Conservation (phyloP, 2,113 vertebrate genomes). For the Gambusia affinis region DNA sequence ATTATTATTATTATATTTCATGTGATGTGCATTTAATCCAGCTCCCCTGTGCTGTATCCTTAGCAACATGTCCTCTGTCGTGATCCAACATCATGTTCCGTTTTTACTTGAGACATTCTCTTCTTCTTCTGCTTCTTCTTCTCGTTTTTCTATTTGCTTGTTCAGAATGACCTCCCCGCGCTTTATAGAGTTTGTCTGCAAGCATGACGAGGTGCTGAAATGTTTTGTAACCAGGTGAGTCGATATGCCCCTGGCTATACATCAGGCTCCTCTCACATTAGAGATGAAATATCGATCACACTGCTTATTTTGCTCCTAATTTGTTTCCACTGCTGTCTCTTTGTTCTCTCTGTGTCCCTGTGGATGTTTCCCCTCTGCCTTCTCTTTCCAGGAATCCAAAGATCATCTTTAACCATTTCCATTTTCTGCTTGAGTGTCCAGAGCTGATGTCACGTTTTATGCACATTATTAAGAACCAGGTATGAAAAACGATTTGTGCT, state of each 20-base stretch:
- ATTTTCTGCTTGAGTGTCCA: conserved; percentile 98
- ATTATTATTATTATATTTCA: too few species aligned
- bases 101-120: neutral
- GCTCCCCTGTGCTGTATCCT: neutral
- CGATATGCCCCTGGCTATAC: conserved; percentile 1
- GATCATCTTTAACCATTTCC: conserved; percentile 99
- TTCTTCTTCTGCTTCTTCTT: neutral
- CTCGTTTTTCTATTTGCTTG: neutral
- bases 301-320: conserved; percentile 6
- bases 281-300: conserved; percentile 17
- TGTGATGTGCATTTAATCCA: neutral
- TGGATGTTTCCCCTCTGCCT: neutral
- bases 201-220: conserved; percentile 96
- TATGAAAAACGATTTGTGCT: conserved; percentile 58
- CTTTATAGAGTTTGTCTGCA: conserved; percentile 99
- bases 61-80: too few species aligned
- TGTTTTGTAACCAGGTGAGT: conserved; percentile 97
- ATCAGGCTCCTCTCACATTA: neutral
- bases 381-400: conserved; percentile 88
- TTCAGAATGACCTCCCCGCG: conserved; percentile 95
- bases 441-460: conserved; percentile 99
- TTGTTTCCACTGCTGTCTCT: neutral
- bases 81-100: too few species aligned
- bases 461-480: conserved; percentile 99
- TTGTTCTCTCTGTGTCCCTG: neutral